These are phyloP conservation scores for Ataeniobius toweri DNA, from an alignment of 2,797 vertebrate species.

Conservation along the genomic window DNA sequence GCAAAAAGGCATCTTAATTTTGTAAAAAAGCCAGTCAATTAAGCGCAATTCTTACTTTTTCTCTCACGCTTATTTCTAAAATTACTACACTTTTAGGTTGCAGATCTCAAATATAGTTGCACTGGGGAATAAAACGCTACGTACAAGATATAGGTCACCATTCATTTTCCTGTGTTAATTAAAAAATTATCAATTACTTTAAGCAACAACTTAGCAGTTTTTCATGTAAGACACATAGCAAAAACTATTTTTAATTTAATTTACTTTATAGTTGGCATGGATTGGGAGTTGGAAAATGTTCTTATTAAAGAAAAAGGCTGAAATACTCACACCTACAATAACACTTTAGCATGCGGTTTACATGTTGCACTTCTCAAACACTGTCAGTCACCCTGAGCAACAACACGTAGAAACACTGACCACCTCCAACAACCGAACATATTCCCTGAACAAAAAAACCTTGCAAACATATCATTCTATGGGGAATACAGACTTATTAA, in stretches of 20 bases:
- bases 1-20: not conserved
- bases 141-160: not conserved
- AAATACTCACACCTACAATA: not conserved
- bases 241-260: not conserved
- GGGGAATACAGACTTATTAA: slow-evolving; percentile 35
- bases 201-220: no score
- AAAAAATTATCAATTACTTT: not conserved
- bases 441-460: slow-evolving; percentile 38
- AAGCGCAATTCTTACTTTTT: not conserved
- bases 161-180: not conserved
- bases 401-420: slow-evolving; percentile 14
- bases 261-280: not conserved
- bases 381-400: not conserved
- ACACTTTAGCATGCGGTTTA: not conserved
- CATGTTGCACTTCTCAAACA: slow-evolving; percentile 4
- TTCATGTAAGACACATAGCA: no score
- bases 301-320: not conserved
- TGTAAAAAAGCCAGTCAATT: not conserved
- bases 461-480: slow-evolving; percentile 44
- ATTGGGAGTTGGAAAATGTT: not conserved
- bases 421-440: slow-evolving; percentile 49
- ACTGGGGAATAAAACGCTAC: not conserved
- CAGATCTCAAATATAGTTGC: not conserved
- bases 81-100: not conserved
- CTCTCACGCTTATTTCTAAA: not conserved